phyloP scores from a whole-genome alignment of 2,797 vertebrate genomes.

The Lutjanus argentimaculatus region DNA sequence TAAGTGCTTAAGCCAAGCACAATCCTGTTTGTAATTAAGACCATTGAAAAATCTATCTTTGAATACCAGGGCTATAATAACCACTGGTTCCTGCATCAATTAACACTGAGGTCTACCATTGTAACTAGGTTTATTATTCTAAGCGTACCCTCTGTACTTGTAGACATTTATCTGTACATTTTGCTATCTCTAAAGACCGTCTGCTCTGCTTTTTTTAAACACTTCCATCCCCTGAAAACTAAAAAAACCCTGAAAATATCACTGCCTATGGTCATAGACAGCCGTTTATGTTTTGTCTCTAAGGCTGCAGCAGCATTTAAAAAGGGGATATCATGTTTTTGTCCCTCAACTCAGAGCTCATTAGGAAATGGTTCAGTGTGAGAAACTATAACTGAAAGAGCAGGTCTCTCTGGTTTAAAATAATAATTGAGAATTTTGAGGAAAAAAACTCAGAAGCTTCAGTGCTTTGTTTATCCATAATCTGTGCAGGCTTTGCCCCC shows the following conservation, averaged over 20 bases:
- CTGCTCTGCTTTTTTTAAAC: conserved; percentile 7
- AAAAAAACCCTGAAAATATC: conserved; percentile 20
- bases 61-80: conserved; percentile 33
- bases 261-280: conserved; percentile 35
- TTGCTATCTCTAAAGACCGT: conserved; percentile 2
- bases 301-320: conserved; percentile 51
- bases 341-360: conserved; percentile 63
- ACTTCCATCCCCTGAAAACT: conserved; percentile 33
- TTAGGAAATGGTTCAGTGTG: conserved; percentile 65
- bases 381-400: conserved; percentile 47
- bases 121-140: conserved; percentile 7
- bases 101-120: neutral
- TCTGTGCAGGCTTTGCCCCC: conserved; percentile 35
- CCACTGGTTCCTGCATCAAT: neutral
- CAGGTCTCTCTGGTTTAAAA: conserved; percentile 58
- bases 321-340: conserved; percentile 53
- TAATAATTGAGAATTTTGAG: conserved; percentile 60
- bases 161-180: conserved; percentile 22
- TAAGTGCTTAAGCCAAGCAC: conserved; percentile 45
- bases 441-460: conserved; percentile 37
- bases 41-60: conserved; percentile 42
- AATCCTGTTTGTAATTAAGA: conserved; percentile 53
- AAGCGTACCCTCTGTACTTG: neutral
- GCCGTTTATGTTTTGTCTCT: conserved; percentile 64
- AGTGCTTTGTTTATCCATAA: conserved; percentile 61